These are phyloP conservation scores for Atethmia centrago DNA, from an alignment of 2,888 invertebrate species.

Conservation along the genomic window DNA sequence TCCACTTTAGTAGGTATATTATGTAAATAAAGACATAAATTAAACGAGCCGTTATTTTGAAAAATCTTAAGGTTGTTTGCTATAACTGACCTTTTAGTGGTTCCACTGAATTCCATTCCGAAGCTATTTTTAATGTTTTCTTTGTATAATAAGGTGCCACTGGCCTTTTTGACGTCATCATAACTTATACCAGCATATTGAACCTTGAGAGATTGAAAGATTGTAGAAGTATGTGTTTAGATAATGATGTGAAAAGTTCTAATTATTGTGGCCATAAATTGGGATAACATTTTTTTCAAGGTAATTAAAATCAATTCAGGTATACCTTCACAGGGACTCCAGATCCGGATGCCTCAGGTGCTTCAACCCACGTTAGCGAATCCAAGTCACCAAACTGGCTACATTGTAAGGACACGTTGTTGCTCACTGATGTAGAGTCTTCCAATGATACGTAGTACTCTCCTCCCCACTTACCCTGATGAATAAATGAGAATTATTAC, in stretches of 20 bases:
- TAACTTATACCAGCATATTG: conserved; percentile 74
- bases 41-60: background rate
- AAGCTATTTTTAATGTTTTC: conserved; percentile 53
- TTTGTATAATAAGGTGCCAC: conserved; percentile 56
- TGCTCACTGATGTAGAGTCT: conserved; percentile 30
- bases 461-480: conserved; percentile 69
- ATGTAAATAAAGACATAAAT: background rate
- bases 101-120: conserved; percentile 80
- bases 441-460: conserved; percentile 66
- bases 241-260: background rate
- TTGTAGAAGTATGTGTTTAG: background rate
- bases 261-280: background rate
- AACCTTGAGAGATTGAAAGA: conserved; percentile 66
- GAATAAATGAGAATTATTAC: background rate
- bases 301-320: background rate
- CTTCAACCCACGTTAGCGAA: conserved; percentile 54
- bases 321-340: conserved; percentile 74
- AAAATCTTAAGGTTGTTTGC: too few species aligned
- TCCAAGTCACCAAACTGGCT: conserved; percentile 51
- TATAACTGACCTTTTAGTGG: conserved; percentile 70
- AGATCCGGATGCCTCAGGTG: conserved; percentile 23
- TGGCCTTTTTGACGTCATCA: conserved; percentile 68
- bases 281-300: background rate
- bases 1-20: too few species aligned
- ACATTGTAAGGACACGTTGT: conserved; percentile 63